A percentile compares a stretch with the other conserved stretches of the same genome.
These are phyloP conservation scores for Falco rusticolus DNA, from an alignment of 2,797 vertebrate genomes.

Conservation along the genomic window DNA sequence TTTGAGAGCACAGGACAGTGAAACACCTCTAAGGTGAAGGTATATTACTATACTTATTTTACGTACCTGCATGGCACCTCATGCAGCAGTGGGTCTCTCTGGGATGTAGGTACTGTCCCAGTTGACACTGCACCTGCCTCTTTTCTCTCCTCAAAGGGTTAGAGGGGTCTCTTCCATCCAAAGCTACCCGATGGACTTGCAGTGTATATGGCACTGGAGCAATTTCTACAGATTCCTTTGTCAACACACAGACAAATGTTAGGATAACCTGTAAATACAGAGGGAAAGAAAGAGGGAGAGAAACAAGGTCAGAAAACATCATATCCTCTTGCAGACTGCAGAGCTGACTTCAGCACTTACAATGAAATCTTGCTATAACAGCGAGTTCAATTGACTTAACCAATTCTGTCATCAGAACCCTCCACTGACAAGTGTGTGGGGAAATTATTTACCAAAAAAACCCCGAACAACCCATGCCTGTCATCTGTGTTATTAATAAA, in stretches of 20 bases:
- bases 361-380: neutral
- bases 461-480: neutral
- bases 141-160: conserved; percentile 7
- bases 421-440: neutral
- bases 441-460: neutral
- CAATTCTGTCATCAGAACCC: neutral
- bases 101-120: conserved; percentile 65
- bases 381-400: neutral
- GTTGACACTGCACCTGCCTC: conserved; percentile 1
- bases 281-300: neutral
- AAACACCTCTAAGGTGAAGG: neutral
- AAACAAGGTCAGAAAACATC: neutral
- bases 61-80: conserved; percentile 66
- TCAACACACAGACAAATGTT: conserved; percentile 31
- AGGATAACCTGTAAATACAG: conserved; percentile 47
- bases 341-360: neutral
- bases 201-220: neutral
- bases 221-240: conserved; percentile 21
- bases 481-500: neutral
- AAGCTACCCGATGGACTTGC: neutral
- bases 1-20: neutral
- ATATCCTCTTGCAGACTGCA: neutral
- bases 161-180: neutral
- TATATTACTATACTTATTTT: neutral
- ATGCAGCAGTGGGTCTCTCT: conserved; percentile 65